Conservation (phyloP, 2,888 invertebrate species). For the Cryptocephalus primarius region DNA sequence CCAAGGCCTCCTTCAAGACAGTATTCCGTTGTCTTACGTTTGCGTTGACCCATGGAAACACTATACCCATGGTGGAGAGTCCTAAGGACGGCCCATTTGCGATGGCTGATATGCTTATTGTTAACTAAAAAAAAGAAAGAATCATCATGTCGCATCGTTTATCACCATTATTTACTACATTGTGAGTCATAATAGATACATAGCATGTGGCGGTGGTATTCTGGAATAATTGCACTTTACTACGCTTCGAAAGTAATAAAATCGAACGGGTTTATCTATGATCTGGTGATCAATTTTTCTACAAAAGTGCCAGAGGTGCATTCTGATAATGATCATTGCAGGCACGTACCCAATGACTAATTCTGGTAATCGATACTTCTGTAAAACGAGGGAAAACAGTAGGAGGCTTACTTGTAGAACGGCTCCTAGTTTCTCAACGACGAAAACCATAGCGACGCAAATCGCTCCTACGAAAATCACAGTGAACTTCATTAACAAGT, state of each 20-base stretch:
- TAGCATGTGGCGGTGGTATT: no score
- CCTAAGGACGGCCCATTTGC: constrained; percentile 57
- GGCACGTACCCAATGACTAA: no score
- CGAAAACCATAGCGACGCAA: constrained; percentile 50
- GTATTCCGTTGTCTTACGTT: constrained; percentile 32
- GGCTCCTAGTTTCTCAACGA: constrained; percentile 56
- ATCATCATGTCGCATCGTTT: constrained; percentile 10
- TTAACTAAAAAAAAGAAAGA: constrained; percentile 34
- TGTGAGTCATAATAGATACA: no score
- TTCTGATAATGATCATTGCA: no score
- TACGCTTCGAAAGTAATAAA: no score
- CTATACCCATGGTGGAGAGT: constrained; percentile 55
- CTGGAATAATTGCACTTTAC: no score
- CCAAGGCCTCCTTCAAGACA: not conserved
- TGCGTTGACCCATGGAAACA: constrained; percentile 55
- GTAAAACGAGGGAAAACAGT: not conserved
- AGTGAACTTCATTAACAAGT: constrained; percentile 52
- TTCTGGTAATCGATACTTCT: no score
- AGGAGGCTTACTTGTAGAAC: constrained; percentile 48
- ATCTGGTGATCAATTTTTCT: no score
- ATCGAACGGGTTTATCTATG: no score
- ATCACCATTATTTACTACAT: no score
- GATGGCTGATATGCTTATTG: constrained; percentile 52
- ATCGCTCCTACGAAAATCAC: constrained; percentile 52
- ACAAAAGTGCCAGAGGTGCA: no score